Percentiles rank a stretch among this genome's conserved stretches.
phyloP scores from a whole-genome alignment of 1,140 invertebrate species.

The Kradibia gibbosae region DNA sequence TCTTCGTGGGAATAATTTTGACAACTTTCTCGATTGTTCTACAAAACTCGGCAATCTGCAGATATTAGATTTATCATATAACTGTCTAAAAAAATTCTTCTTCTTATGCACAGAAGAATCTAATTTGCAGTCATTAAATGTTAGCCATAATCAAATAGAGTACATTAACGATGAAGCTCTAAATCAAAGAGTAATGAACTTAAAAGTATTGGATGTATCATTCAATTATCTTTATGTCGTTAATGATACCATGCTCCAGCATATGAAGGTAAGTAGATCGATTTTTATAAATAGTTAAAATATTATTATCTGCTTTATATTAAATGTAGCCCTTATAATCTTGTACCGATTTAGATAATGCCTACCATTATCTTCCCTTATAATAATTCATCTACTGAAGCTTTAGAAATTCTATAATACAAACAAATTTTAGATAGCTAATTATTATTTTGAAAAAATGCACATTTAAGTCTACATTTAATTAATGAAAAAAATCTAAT shows the following conservation, averaged over 20 bases:
- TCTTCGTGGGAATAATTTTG: slow-evolving; percentile 65
- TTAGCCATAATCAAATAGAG: slow-evolving; percentile 67
- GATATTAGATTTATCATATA: slow-evolving; percentile 66
- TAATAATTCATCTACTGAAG: too few species aligned
- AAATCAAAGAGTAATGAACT: slow-evolving; percentile 62
- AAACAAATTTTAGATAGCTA: not conserved
- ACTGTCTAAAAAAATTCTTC: slow-evolving; percentile 67
- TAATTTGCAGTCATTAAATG: slow-evolving; percentile 64
- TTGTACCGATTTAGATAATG: too few species aligned
- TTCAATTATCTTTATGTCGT: slow-evolving; percentile 64
- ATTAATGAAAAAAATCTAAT: not conserved
- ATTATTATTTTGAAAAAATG: not conserved
- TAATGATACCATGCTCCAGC: slow-evolving; percentile 68
- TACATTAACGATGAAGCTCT: slow-evolving; percentile 68
- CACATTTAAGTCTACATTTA: not conserved
- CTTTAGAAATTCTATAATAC: too few species aligned
- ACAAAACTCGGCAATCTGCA: slow-evolving; percentile 61
- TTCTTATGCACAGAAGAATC: slow-evolving; percentile 66
- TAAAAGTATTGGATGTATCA: slow-evolving; percentile 67
- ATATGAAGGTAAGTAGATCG: slow-evolving; percentile 63
- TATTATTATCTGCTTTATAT: too few species aligned
- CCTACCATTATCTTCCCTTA: too few species aligned
- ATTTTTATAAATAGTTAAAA: too few species aligned
- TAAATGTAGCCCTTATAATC: too few species aligned
- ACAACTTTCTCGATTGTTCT: slow-evolving; percentile 70